Base-by-base conservation (phyloP, 2,113 vertebrate genomes). In the Sakesphorus luctuosus region DNA sequence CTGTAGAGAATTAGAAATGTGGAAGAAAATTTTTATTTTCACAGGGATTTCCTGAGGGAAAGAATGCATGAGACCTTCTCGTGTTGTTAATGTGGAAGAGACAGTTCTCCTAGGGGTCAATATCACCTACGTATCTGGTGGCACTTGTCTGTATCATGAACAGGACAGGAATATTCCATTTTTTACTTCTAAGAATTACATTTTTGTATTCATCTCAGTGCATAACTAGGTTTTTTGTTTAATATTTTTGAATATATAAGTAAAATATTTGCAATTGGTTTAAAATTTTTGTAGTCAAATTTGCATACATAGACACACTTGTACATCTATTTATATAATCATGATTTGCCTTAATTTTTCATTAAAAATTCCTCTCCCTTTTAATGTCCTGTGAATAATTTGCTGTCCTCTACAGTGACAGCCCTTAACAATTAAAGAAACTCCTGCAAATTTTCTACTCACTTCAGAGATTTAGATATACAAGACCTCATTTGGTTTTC, bases 211-310 rank as follows among this genome's bases (percentile, higher is more conserved):
- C 7, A n/a, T 69, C 5, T 59, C 10, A 40, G 16, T 3, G 4
- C 10, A 69, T 9, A 65, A 10, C 1, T 2, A 6, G 2, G 0
- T 8, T 13, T 14, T 33, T 21, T 7, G 20, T 40, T 59, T 17
- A 24, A 6, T 40, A 7, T 40, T 68, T 65, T 46, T 75, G 2
- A 61, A 18, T 67, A 26, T 44, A 10, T 50, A 20, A 68, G 15
- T 20, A 84, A 80, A 67, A 72, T 3, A 52, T 28, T 83, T 83
- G 3, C 49, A 62, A 58, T 17, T 75, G 8, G 4, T 47, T 85
- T 85, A 13, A 38, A 58, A 56, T 59, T n/a, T 75, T 18, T 55
- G 24, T 53, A 7, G 10, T 76, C 21, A 89, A 56, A 47, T 56
- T 35, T 80, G 18, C 18, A 43, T 47, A n/a, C 8, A 33, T 47